These are phyloP conservation scores for Netelia melanura DNA, from an alignment of 2,888 invertebrate species.

Conservation along the genomic window DNA sequence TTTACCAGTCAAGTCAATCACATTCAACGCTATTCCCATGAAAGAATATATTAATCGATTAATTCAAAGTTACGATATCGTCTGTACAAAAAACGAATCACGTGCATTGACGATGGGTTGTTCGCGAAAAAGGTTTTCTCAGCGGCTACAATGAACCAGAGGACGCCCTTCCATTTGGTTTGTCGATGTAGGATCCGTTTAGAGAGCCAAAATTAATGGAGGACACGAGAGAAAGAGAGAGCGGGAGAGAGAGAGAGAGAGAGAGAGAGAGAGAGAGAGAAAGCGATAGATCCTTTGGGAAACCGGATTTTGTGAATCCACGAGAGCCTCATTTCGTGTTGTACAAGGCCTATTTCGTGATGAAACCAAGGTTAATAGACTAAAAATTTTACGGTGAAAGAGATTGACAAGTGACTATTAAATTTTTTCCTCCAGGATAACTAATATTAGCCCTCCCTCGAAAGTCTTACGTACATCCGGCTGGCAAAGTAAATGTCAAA, in stretches of 20 bases:
- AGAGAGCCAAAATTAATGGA: too few relatives aligned
- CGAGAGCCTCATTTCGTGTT: slow-evolving; percentile 16
- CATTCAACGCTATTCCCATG: too few relatives aligned
- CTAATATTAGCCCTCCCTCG: slow-evolving; percentile 34
- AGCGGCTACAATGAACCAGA: too few relatives aligned
- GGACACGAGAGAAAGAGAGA: background rate
- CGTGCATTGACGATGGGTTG: too few relatives aligned
- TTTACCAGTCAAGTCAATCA: too few relatives aligned
- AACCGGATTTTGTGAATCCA: slow-evolving; percentile 48
- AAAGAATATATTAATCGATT: too few relatives aligned
- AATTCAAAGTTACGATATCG: too few relatives aligned
- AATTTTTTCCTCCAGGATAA: slow-evolving; percentile 7
- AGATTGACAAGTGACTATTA: slow-evolving; percentile 23
- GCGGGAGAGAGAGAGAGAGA: background rate
- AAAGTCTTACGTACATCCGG: background rate
- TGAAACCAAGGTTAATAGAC: slow-evolving; percentile 52
- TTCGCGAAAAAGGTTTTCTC: too few relatives aligned
- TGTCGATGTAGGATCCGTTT: too few relatives aligned
- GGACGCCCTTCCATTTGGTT: too few relatives aligned
- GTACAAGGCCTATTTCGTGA: slow-evolving; percentile 41
- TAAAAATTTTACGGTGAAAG: background rate
- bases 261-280: background rate
- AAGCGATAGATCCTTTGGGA: slow-evolving; percentile 21
- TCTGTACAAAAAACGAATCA: too few relatives aligned
- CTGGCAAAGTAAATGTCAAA: slow-evolving; percentile 55